phyloP scores from a whole-genome alignment of 1,140 invertebrate genomes.

The Pogonus chalceus region DNA sequence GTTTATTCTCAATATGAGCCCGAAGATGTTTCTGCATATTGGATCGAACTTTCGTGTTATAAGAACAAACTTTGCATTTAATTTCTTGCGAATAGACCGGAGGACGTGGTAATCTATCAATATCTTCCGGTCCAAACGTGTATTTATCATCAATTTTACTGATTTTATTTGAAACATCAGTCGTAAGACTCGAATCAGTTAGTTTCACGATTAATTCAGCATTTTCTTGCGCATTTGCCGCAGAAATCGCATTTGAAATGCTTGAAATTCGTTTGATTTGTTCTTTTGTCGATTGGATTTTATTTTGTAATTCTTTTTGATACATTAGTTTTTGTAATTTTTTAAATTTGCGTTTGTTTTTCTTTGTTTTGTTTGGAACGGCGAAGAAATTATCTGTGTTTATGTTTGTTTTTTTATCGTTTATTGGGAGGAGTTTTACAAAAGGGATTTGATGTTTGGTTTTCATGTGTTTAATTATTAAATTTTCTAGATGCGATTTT shows the following conservation, averaged over 20 bases:
- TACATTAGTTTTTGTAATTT: too few species aligned
- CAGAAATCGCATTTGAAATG: too few species aligned
- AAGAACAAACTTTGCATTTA: conserved; percentile 55
- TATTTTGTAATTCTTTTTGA: too few species aligned
- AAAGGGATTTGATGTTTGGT: conserved; percentile 38
- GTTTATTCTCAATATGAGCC: conserved; percentile 46
- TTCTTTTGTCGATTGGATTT: too few species aligned
- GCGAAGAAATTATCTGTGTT: conserved; percentile 43
- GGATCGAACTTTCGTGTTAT: conserved; percentile 58
- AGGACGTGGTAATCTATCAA: conserved; percentile 49
- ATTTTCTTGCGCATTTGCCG: not conserved
- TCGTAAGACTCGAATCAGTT: not conserved
- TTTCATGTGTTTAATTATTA: conserved; percentile 43
- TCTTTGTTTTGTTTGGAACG: conserved; percentile 30
- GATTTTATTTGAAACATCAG: conserved; percentile 16
- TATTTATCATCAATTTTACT: conserved; percentile 29
- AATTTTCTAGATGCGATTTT: conserved; percentile 20
- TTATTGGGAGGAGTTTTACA: conserved; percentile 38
- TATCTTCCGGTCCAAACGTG: conserved; percentile 46
- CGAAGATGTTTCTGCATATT: conserved; percentile 65
- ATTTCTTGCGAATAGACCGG: conserved; percentile 53
- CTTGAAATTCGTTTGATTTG: too few species aligned
- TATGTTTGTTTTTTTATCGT: conserved; percentile 40
- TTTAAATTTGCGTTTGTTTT: too few species aligned
- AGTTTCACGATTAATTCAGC: not conserved